A percentile compares a stretch with the other conserved stretches of the same genome.
These are phyloP conservation scores for Tragelaphus oryx DNA, from an alignment of 2,797 vertebrate genomes.

Conservation along the genomic window DNA sequence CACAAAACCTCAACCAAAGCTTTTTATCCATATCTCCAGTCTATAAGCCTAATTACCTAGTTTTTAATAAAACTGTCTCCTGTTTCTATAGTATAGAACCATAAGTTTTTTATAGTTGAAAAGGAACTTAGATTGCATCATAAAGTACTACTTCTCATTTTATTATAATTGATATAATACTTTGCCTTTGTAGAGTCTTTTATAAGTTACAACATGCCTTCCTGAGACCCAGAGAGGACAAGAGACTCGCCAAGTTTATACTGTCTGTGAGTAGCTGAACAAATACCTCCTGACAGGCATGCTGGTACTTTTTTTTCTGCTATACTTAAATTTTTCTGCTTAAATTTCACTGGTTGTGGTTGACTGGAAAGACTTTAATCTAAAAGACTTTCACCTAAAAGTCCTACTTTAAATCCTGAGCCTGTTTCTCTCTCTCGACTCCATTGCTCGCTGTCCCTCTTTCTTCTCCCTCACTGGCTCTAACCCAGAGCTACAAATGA, in stretches of 20 bases:
- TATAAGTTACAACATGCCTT: neutral
- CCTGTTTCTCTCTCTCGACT: neutral
- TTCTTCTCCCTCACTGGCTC: neutral
- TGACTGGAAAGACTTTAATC: neutral
- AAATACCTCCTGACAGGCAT: neutral
- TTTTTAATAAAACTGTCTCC: neutral
- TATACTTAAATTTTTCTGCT: neutral
- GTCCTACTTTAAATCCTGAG: neutral
- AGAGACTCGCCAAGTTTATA: neutral
- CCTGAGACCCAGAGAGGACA: neutral
- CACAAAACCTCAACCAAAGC: neutral
- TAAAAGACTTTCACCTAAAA: constrained; percentile 12
- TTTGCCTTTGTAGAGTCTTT: constrained; percentile 11
- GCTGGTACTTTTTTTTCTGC: constrained; percentile 1
- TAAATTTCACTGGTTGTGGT: neutral
- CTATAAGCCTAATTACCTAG: constrained; percentile 14
- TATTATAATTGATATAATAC: constrained; percentile 18
- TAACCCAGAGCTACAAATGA: neutral
- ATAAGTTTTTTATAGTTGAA: constrained; percentile 25
- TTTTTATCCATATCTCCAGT: neutral
- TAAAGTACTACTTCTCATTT: neutral
- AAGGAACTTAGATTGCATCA: constrained; percentile 34
- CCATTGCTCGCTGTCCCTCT: neutral
- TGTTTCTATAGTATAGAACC: neutral
- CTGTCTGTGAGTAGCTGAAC: neutral